Percentiles rank a stretch among this genome's conserved stretches.
Conservation (phyloP, 2,888 invertebrate species). For the Clistopyga incitator region DNA sequence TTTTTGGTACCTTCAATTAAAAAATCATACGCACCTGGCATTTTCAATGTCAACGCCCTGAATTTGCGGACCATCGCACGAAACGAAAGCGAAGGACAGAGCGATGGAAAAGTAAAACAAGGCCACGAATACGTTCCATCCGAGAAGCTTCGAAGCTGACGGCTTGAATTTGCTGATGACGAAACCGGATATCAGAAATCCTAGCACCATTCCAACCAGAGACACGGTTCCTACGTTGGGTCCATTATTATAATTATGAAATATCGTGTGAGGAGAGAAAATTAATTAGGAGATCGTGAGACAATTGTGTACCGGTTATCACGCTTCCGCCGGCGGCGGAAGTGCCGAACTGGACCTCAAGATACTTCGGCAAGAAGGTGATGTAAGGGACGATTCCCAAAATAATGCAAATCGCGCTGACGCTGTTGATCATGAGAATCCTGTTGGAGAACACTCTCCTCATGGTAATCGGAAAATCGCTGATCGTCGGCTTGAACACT, state of each 20-base stretch:
- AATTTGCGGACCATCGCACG: slow-evolving; percentile 84
- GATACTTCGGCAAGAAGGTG: slow-evolving; percentile 90
- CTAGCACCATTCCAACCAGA: slow-evolving; percentile 87
- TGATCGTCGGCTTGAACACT: slow-evolving; percentile 76
- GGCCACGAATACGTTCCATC: slow-evolving; percentile 88
- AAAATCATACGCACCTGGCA: slow-evolving; percentile 76
- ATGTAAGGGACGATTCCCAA: slow-evolving; percentile 88
- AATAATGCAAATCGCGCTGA: slow-evolving; percentile 88
- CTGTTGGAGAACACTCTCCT: slow-evolving; percentile 88
- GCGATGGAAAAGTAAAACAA: slow-evolving; percentile 85
- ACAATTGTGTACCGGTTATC: slow-evolving; percentile 86
- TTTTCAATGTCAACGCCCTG: slow-evolving; percentile 80
- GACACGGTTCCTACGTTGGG: slow-evolving; percentile 85
- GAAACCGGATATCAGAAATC: slow-evolving; percentile 87
- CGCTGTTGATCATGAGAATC: slow-evolving; percentile 88
- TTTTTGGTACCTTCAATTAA: no score
- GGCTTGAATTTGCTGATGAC: slow-evolving; percentile 88
- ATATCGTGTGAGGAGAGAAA: neutral
- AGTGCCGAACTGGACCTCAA: slow-evolving; percentile 90
- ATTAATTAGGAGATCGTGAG: no score
- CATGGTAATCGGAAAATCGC: slow-evolving; percentile 87
- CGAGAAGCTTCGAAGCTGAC: slow-evolving; percentile 85
- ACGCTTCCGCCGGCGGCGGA: slow-evolving; percentile 88
- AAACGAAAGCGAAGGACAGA: slow-evolving; percentile 86
- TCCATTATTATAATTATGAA: neutral